phyloP scores from a whole-genome alignment of 2,797 vertebrate species.

The Amphiprion clarkii region DNA sequence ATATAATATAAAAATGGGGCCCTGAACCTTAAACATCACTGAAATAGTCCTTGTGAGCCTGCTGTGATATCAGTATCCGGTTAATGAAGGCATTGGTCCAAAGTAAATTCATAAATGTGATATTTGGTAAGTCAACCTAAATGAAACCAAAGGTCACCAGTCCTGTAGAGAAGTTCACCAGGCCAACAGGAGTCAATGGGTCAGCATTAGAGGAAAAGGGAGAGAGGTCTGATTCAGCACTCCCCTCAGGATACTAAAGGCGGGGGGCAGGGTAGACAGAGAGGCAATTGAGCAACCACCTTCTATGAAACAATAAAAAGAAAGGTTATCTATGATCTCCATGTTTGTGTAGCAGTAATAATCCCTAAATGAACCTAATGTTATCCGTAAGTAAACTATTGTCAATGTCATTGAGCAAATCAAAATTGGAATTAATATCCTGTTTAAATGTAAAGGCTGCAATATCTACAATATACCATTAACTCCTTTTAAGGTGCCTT shows the following conservation, averaged over 20 bases:
- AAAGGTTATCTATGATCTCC: slow-evolving; percentile 58
- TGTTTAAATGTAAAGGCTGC: background rate
- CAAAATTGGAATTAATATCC: background rate
- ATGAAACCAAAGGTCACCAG: slow-evolving; percentile 66
- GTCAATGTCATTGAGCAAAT: slow-evolving; percentile 1
- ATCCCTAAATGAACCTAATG: background rate
- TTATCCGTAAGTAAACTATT: slow-evolving; percentile 8
- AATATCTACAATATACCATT: background rate
- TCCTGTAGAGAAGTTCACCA: slow-evolving; percentile 59
- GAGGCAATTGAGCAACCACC: slow-evolving; percentile 36
- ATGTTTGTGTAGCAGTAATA: slow-evolving; percentile 17
- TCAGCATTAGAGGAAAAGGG: slow-evolving; percentile 69
- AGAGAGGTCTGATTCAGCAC: slow-evolving; percentile 77
- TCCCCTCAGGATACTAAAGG: slow-evolving; percentile 49
- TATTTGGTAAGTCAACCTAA: slow-evolving; percentile 41
- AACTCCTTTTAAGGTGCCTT: slow-evolving; percentile 23
- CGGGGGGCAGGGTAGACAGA: slow-evolving; percentile 35
- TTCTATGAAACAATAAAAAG: slow-evolving; percentile 66
- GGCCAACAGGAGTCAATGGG: slow-evolving; percentile 70
- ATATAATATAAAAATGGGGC: background rate
- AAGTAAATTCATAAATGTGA: slow-evolving; percentile 36
- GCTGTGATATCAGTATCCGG: slow-evolving; percentile 12
- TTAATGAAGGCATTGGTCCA: background rate
- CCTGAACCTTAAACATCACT: background rate
- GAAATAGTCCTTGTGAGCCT: slow-evolving; percentile 5